A percentile compares a stretch with the other conserved stretches of the same genome.
Conservation (phyloP, 2,797 vertebrate genomes). For the Phoeniculus purpureus region DNA sequence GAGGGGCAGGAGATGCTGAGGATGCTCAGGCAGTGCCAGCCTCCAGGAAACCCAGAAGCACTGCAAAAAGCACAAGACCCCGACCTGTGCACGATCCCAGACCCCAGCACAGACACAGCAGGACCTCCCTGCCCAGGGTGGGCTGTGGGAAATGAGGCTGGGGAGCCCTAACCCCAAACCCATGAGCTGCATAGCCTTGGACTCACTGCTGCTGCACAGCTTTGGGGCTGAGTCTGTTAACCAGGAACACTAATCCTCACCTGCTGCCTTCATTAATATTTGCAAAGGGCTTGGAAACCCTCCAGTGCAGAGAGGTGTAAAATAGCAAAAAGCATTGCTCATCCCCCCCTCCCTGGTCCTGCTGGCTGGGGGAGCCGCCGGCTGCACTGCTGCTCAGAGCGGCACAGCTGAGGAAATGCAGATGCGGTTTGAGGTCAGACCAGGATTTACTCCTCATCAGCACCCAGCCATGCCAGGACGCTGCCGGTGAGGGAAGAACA, state of each 20-base stretch:
- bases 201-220: not conserved
- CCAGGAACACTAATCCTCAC: not conserved
- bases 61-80: too few species aligned
- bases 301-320: not conserved
- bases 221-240: not conserved
- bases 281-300: not conserved
- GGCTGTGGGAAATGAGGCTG: not conserved
- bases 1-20: not conserved
- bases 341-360: not conserved
- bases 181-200: accelerated
- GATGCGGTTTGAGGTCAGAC: not conserved
- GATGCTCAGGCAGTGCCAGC: not conserved
- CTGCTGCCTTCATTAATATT: not conserved
- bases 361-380: not conserved
- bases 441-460: not conserved
- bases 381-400: not conserved
- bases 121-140: too few species aligned
- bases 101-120: too few species aligned
- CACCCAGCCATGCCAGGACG: not conserved
- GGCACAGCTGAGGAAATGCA: not conserved
- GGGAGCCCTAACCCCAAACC: not conserved
- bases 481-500: not conserved
- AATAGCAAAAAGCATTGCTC: not conserved
- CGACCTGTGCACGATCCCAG: too few species aligned
- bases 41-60: not conserved